Evolutionary conservation across 2,888 invertebrate species (phyloP), one percentile per base, ranked within the genome.

Genomic region (Sylvicola fuscatus): DNA sequence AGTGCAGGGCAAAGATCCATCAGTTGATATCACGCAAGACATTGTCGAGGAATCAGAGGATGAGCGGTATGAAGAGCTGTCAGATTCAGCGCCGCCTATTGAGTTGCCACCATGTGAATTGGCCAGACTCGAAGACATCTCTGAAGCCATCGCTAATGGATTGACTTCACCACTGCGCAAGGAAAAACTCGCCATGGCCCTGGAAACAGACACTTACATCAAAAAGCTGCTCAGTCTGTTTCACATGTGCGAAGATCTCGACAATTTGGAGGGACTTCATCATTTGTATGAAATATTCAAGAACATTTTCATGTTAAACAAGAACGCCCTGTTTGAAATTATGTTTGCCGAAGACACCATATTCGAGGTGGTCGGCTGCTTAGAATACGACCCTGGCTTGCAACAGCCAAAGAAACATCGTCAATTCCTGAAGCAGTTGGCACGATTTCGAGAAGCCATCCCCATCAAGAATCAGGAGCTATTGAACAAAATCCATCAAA

Each of bases 1-100:
- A 78, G 89, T 98, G 28, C 98, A 99, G 70, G 97, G 97, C 27
- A 93, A 93, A 60, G 97, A 98, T 65, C 97, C 97, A 29, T 90
- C 92, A 16, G 92, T 95, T 40, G 92, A 95, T 60, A 89, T 95
- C 42, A 95, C 95, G 34, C 95, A 95, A 60, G 90, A 92, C 47
- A 84, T 90, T 46, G 87, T 90, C 3, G 90, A 92, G 58, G 90
- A 92, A 54, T 87, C 87, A 1, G 90, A 90, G 66, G 93, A 95
- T 70, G 93, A 95, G 52, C 69, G 90, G 34, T 92, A 87, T 57
- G 93, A 95, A 61, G 93, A 95, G 51, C 86, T 90, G 76, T 82
- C 87, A 35, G 93, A 93, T 54, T 80, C 84, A 45, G 86, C 84
- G 35, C 87, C 89, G 40, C 86, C 92, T 21, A 83, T 95, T 43